Percentiles rank a stretch among this genome's conserved stretches.
Conservation (phyloP, 2,113 vertebrate genomes). For the Tragelaphus imberbis region DNA sequence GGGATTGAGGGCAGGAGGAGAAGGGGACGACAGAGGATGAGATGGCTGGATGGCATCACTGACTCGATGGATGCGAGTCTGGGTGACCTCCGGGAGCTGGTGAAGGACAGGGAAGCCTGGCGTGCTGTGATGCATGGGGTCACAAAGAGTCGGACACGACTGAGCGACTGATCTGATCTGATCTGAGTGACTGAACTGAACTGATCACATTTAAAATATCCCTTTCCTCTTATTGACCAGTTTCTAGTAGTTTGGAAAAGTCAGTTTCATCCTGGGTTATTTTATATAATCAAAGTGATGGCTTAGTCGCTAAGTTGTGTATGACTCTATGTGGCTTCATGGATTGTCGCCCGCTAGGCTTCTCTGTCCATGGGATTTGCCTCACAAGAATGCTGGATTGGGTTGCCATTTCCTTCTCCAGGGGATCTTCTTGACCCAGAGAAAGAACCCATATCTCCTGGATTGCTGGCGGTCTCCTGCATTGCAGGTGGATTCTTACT, state of each 20-base stretch:
- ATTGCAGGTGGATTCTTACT: background rate
- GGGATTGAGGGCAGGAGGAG: background rate
- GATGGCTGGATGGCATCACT: background rate
- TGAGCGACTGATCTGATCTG: background rate
- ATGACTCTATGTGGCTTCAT: background rate
- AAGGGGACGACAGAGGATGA: background rate
- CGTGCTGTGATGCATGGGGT: accelerated
- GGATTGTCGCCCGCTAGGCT: background rate
- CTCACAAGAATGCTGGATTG: background rate
- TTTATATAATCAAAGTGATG: background rate
- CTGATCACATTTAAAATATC: background rate
- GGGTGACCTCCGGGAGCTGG: background rate
- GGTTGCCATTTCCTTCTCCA: background rate
- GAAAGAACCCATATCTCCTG: background rate
- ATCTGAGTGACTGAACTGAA: background rate
- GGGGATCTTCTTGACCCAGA: background rate
- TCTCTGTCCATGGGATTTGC: background rate
- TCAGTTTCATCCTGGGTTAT: background rate
- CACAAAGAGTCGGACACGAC: background rate
- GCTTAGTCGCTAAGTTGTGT: background rate
- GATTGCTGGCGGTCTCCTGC: background rate
- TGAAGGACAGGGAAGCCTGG: background rate
- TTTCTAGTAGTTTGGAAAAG: background rate
- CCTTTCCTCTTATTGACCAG: background rate
- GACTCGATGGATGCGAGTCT: background rate